A percentile compares a stretch with the other conserved stretches of the same genome.
These are phyloP conservation scores for Hiodon alosoides DNA, from an alignment of 2,113 vertebrate species.

Conservation along the genomic window DNA sequence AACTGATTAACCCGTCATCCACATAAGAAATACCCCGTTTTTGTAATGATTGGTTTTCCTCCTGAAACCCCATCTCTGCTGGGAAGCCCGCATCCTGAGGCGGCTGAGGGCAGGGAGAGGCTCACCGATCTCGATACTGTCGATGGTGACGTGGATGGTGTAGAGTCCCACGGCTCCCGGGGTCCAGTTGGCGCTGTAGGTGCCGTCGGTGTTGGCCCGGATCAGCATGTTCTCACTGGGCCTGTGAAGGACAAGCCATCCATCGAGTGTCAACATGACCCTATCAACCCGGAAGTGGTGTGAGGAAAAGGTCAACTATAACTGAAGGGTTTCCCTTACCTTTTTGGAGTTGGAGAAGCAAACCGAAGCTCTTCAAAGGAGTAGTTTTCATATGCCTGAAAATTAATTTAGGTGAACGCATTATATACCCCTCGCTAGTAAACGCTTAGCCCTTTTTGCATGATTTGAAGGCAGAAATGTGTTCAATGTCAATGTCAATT, in stretches of 20 bases:
- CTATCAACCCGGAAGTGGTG: neutral
- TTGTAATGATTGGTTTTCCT: too few relatives aligned
- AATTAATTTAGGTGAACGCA: slow-evolving; percentile 5
- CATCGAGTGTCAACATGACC: neutral
- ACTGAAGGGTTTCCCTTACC: slow-evolving; percentile 57
- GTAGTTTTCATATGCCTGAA: slow-evolving; percentile 93
- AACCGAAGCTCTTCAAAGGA: slow-evolving; percentile 98
- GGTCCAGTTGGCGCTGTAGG: slow-evolving; percentile 98
- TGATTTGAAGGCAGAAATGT: too few relatives aligned
- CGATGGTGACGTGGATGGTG: slow-evolving; percentile 95
- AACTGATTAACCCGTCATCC: too few relatives aligned
- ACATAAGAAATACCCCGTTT: too few relatives aligned
- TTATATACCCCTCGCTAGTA: neutral
- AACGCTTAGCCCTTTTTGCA: too few relatives aligned
- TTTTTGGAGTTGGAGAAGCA: slow-evolving; percentile 96
- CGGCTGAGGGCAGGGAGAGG: too few relatives aligned
- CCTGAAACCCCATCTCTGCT: neutral
- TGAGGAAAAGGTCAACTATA: neutral
- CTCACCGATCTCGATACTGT: slow-evolving; percentile 96
- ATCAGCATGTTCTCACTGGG: slow-evolving; percentile 99
- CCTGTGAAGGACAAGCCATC: slow-evolving; percentile 49
- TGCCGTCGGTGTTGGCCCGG: slow-evolving; percentile 95
- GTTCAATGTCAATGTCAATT: too few relatives aligned
- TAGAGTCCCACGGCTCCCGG: slow-evolving; percentile 95
- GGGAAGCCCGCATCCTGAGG: neutral